Evolutionary conservation across 2,797 vertebrate genomes (phyloP).

Genomic region (Paramormyrops hopkinsi): DNA sequence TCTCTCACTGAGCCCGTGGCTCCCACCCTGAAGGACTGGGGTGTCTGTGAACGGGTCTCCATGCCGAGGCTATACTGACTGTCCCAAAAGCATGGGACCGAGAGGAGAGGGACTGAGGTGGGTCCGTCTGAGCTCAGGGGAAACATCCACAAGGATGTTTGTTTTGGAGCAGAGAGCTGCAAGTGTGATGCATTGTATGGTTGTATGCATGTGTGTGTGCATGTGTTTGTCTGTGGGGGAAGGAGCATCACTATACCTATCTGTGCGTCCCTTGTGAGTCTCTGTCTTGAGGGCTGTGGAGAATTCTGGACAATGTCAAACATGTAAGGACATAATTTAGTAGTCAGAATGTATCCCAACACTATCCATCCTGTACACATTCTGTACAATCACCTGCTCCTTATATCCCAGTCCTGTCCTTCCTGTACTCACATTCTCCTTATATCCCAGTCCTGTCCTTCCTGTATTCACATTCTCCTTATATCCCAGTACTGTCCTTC

Average conservation of each 20-base stretch:
- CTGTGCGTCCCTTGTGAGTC: not conserved
- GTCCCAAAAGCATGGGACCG: not conserved
- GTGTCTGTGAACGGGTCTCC: not conserved
- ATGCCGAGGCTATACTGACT: not conserved
- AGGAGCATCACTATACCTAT: not conserved
- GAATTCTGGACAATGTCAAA: not conserved
- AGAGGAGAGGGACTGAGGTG: not conserved
- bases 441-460: not conserved
- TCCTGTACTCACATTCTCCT: not conserved
- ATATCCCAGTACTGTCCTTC: not conserved
- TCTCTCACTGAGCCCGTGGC: not conserved
- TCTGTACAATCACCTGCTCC: not conserved
- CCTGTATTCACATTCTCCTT: not conserved
- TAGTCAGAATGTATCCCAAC: not conserved
- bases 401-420: not conserved
- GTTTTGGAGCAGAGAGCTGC: not conserved
- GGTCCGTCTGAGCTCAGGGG: not conserved
- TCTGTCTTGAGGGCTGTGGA: not conserved
- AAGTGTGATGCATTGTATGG: not conserved
- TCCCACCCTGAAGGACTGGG: not conserved
- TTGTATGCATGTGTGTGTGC: not conserved
- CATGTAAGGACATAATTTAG: not conserved
- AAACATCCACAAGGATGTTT: not conserved
- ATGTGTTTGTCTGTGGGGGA: not conserved
- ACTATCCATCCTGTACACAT: not conserved